These are phyloP conservation scores for Porites cylindrica DNA, from an alignment of 92 coral and sea anemone species.

Conservation along the genomic window DNA sequence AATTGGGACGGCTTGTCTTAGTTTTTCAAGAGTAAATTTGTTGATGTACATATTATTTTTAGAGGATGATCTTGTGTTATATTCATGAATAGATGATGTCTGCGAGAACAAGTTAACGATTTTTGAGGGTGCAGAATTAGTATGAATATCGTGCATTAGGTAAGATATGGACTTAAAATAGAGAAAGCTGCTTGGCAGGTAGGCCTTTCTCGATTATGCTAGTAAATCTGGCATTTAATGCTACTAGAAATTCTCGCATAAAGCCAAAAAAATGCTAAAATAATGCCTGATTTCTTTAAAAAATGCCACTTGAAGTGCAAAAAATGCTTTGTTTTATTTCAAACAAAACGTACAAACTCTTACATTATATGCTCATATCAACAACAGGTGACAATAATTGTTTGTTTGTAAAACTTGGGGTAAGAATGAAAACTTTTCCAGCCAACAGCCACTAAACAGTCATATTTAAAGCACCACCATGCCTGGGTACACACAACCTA, in stretches of 20 bases:
- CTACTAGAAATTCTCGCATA: conserved; percentile 30
- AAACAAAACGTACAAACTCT: conserved; percentile 40
- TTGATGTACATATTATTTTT: too few relatives aligned
- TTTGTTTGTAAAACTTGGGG: too few relatives aligned
- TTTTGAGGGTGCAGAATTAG: too few relatives aligned
- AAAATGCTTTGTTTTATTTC: conserved; percentile 28
- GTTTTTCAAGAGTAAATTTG: too few relatives aligned
- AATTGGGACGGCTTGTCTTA: too few relatives aligned
- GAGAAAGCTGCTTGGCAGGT: not conserved
- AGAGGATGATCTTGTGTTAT: too few relatives aligned
- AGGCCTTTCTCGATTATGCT: conserved; percentile 33
- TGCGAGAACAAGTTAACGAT: too few relatives aligned
- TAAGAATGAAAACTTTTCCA: conserved; percentile 21
- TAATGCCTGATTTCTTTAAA: conserved; percentile 34
- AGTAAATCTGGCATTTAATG: conserved; percentile 27
- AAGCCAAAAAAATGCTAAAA: conserved; percentile 33
- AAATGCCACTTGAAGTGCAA: conserved; percentile 34
- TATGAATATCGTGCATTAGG: too few relatives aligned
- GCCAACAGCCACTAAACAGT: conserved; percentile 32
- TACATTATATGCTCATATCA: not conserved
- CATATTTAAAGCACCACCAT: conserved; percentile 37
- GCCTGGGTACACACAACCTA: conserved; percentile 46
- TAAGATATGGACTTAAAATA: too few relatives aligned
- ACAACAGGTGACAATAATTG: too few relatives aligned
- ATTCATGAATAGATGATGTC: too few relatives aligned